Evolutionary conservation across 2,888 invertebrate genomes (phyloP), one percentile per base, ranked within the genome.

Genomic region (Keiferia lycopersicella): DNA sequence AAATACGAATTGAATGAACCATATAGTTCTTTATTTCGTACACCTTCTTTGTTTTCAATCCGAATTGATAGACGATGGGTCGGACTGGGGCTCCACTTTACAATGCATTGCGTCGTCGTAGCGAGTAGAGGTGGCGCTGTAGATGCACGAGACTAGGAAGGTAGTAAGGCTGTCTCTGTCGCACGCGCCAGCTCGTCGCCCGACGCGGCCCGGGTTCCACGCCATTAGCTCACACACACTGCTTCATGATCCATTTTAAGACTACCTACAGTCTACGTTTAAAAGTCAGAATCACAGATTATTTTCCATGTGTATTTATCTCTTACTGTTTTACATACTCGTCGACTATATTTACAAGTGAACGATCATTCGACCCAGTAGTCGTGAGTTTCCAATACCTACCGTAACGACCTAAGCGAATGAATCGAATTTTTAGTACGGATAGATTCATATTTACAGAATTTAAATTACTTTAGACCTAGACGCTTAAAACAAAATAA

Each of bases 271-370:
- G 82, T 85, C 87, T 92, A 91, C 82, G 79, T 88, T 88, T 84
- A 85, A 79, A 88, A 88, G 88, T 89, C 91, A 91, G 92, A 91
- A 92, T 92, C 92, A 92, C 92, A 92, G 92, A 89, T 92, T 88
- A 89, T 90, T 92, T 90, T 90, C 86, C 90, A 88, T 82, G 84
- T 90, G 88, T 88, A 82, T 86, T 87, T 81, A 83, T 80, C 76
- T 77, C 84, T 83, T 83, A 82, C 78, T 76, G 79, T 81, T 80
- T 81, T 75, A 80, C 80, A 65, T 53, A 78, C 77, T 76, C 77
- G 79, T 82, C 80, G 81, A 79, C 76, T 84, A 82, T 76, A 72
- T 82, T 87, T 87, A 87, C 83, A 88, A 77, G 77, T 81, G 81
- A 82, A 84, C 80, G 77, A 83, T 85, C 85, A 83, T 84, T 86